phyloP scores from a whole-genome alignment of 1,140 invertebrate genomes.

The Druon quercuslanigerum region DNA sequence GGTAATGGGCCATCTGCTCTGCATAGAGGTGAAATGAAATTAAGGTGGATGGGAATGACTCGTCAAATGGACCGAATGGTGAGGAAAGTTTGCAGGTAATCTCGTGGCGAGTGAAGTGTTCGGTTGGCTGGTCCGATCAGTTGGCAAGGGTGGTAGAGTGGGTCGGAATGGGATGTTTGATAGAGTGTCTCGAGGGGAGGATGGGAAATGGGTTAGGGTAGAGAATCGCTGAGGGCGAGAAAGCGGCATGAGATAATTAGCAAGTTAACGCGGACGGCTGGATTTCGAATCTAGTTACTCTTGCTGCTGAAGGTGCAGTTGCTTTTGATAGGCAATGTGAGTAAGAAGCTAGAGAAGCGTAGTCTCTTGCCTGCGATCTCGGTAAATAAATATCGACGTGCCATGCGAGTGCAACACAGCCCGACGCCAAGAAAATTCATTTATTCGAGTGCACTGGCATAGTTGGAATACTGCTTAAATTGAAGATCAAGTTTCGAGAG shows the following conservation, averaged over 20 bases:
- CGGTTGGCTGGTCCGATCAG: slow-evolving; percentile 1
- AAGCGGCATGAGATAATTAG: slow-evolving; percentile 60
- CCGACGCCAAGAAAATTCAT: slow-evolving; percentile 36
- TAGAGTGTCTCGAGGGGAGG: slow-evolving; percentile 3
- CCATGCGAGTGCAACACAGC: slow-evolving; percentile 41
- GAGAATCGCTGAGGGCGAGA: slow-evolving; percentile 27
- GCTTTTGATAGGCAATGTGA: slow-evolving; percentile 43
- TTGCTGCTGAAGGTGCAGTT: slow-evolving; percentile 39
- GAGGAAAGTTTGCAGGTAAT: slow-evolving; percentile 47
- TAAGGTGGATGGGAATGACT: slow-evolving; percentile 12
- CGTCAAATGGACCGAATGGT: slow-evolving; percentile 44
- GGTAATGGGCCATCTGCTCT: slow-evolving; percentile 27
- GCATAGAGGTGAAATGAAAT: slow-evolving; percentile 20
- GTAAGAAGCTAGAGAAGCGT: slow-evolving; percentile 38
- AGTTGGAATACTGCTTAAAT: background rate
- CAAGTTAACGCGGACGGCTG: slow-evolving; percentile 58
- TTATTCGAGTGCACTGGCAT: background rate
- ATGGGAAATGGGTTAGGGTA: slow-evolving; percentile 16
- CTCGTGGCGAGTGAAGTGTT: slow-evolving; percentile 22
- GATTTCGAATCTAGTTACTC: slow-evolving; percentile 59
- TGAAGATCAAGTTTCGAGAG: background rate
- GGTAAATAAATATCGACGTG: slow-evolving; percentile 66
- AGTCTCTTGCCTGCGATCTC: slow-evolving; percentile 38
- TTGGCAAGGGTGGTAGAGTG: background rate
- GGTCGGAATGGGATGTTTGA: background rate